Conservation (phyloP, 2,888 invertebrate species). For the Drosophila nigricruria region DNA sequence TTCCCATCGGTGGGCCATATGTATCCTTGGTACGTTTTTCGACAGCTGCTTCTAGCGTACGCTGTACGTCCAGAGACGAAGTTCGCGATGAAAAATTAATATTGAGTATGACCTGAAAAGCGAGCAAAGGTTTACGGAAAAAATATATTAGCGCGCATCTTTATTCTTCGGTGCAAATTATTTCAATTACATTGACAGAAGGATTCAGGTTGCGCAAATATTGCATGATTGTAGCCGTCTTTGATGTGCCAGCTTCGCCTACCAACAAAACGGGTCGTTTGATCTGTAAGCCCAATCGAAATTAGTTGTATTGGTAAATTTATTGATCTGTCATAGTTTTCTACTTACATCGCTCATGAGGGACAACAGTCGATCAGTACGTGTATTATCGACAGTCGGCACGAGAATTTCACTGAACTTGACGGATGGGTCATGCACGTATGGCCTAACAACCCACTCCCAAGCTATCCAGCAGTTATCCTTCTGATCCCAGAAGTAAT, state of each 20-base stretch:
- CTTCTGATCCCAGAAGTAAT: slow-evolving; percentile 91
- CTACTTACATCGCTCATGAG: slow-evolving; percentile 90
- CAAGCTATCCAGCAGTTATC: slow-evolving; percentile 92
- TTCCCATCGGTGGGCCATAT: slow-evolving; percentile 95
- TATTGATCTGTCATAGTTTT: background rate
- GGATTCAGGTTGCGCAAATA: slow-evolving; percentile 90
- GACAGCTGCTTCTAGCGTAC: slow-evolving; percentile 93
- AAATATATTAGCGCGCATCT: slow-evolving; percentile 35
- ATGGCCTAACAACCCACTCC: slow-evolving; percentile 92
- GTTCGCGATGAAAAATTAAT: slow-evolving; percentile 97
- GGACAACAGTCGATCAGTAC: slow-evolving; percentile 91
- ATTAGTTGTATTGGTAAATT: background rate
- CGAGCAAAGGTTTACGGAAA: slow-evolving; percentile 2
- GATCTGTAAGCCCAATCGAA: slow-evolving; percentile 85
- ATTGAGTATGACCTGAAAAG: slow-evolving; percentile 89
- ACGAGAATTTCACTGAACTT: slow-evolving; percentile 94
- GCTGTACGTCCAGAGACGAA: slow-evolving; percentile 95
- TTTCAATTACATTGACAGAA: slow-evolving; percentile 87
- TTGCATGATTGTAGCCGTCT: slow-evolving; percentile 94
- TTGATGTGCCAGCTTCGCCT: slow-evolving; percentile 96
- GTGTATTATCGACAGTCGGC: slow-evolving; percentile 94
- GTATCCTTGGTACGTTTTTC: slow-evolving; percentile 96
- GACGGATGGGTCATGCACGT: slow-evolving; percentile 89
- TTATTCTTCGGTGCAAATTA: slow-evolving; percentile 29
- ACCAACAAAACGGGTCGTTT: slow-evolving; percentile 93